phyloP scores from a whole-genome alignment of 2,888 invertebrate genomes.

The Platycheirus albimanus region DNA sequence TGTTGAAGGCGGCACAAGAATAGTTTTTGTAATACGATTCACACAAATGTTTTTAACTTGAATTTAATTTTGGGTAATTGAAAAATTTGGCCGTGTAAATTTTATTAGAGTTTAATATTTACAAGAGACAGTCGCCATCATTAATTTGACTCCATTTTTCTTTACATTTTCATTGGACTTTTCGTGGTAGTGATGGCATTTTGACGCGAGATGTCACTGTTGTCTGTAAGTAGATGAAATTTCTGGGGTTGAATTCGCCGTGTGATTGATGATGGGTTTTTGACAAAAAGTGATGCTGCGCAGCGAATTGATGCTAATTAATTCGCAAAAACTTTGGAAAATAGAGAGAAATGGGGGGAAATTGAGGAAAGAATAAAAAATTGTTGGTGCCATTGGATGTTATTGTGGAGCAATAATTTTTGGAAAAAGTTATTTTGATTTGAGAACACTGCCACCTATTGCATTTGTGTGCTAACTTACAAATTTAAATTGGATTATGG shows the following conservation, averaged over 20 bases:
- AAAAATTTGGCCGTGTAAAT: conserved; percentile 65
- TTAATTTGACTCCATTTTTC: conserved; percentile 80
- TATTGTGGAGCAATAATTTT: too few relatives aligned
- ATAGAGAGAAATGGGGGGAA: too few relatives aligned
- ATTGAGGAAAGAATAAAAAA: too few relatives aligned
- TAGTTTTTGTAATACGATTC: conserved; percentile 47
- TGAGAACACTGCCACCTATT: too few relatives aligned
- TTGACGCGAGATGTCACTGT: conserved; percentile 74
- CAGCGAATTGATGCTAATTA: conserved; percentile 47
- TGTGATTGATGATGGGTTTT: conserved; percentile 17
- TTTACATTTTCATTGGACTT: conserved; percentile 75
- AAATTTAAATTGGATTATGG: too few relatives aligned
- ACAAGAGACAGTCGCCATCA: conserved; percentile 80
- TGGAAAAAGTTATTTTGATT: too few relatives aligned
- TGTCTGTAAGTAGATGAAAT: conserved; percentile 8
- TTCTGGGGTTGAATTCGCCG: conserved; percentile 46
- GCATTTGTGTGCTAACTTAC: too few relatives aligned
- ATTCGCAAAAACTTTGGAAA: background rate
- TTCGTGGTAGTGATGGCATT: conserved; percentile 25
- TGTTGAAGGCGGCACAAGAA: conserved; percentile 59
- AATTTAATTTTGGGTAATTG: conserved; percentile 63
- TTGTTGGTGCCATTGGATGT: too few relatives aligned
- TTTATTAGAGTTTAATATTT: conserved; percentile 79
- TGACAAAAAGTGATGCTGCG: conserved; percentile 75
- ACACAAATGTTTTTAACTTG: conserved; percentile 66